Evolutionary conservation across 2,797 vertebrate species (phyloP).

Genomic region (Phrynocephalus forsythii): DNA sequence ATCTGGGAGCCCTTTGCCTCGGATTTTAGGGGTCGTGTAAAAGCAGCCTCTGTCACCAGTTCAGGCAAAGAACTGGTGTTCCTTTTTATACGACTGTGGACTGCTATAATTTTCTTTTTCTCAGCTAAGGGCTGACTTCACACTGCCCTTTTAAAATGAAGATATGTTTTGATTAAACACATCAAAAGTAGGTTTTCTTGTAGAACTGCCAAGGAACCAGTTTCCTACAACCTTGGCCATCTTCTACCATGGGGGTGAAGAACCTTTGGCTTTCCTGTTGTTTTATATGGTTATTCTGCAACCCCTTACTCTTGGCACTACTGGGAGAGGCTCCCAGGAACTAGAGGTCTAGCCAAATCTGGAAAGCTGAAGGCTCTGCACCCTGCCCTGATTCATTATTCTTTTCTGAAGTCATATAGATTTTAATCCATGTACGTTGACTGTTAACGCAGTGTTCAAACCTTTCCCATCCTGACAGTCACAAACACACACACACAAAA

Average conservation of each 20-base stretch:
- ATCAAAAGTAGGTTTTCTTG: no score
- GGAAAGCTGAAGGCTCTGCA: not conserved
- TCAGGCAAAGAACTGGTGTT: no score
- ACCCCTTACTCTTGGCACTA: not conserved
- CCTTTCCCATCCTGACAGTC: not conserved
- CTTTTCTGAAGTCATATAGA: not conserved
- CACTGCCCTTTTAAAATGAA: no score
- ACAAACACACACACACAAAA: not conserved
- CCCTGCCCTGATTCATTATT: not conserved
- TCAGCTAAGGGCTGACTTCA: no score
- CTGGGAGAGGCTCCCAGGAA: not conserved
- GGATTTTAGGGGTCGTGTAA: no score
- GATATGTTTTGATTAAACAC: no score
- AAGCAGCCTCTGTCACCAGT: no score
- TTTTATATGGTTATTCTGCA: not conserved
- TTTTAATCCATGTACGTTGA: no score
- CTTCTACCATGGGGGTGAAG: not conserved
- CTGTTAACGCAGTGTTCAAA: not conserved
- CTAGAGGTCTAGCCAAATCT: not conserved
- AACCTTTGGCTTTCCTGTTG: not conserved
- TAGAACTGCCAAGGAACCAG: not conserved
- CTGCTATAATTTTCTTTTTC: no score
- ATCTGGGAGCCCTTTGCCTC: no score
- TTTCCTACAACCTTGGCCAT: not conserved
- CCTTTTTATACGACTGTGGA: no score